Percentiles rank a stretch among this genome's conserved stretches.
Evolutionary conservation across 2,113 vertebrate genomes (phyloP).

Genomic region (Phaethon lepturus): DNA sequence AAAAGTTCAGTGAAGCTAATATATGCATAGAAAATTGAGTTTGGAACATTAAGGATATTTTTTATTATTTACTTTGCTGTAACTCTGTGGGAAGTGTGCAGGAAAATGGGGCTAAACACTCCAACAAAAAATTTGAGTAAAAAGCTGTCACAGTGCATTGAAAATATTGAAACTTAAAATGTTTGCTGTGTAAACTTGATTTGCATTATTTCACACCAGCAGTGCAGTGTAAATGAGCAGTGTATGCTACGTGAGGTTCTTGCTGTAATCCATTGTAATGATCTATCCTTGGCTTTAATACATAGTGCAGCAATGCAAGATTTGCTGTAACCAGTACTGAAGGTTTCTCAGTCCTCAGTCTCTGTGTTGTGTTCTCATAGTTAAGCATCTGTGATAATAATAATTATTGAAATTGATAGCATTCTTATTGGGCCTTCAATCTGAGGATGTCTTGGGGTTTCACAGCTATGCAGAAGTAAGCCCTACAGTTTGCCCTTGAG

Average conservation of each 20-base stretch:
- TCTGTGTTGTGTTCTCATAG: neutral
- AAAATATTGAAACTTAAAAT: neutral
- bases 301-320: neutral
- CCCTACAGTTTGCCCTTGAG: constrained; percentile 52
- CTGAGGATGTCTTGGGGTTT: neutral
- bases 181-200: neutral
- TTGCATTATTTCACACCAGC: constrained; percentile 35
- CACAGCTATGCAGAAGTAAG: constrained; percentile 43
- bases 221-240: neutral
- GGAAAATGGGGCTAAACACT: neutral
- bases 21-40: neutral
- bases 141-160: neutral
- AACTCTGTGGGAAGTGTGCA: neutral
- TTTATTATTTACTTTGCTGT: neutral
- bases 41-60: neutral
- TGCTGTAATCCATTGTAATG: neutral
- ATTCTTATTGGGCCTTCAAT: neutral
- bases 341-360: neutral
- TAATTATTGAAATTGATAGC: constrained; percentile 42
- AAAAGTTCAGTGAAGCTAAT: neutral
- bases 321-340: neutral
- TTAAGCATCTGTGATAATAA: constrained; percentile 27
- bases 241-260: neutral
- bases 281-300: neutral
- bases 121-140: neutral